These are phyloP conservation scores for Lasioglossum villosulum DNA, from an alignment of 2,888 invertebrate genomes.

Conservation along the genomic window DNA sequence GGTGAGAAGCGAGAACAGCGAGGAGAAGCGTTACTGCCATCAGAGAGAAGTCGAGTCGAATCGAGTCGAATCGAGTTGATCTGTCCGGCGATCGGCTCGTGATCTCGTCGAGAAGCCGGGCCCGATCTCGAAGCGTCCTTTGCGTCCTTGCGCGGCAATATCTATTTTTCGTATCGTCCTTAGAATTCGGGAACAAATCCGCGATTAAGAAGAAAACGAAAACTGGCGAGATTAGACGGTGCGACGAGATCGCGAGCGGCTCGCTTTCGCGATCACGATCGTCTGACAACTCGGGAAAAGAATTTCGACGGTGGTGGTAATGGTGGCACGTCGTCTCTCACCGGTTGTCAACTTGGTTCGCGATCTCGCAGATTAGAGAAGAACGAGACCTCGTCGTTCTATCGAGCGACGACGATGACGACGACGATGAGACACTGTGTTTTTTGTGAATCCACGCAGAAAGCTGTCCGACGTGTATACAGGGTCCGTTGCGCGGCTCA, in stretches of 20 bases:
- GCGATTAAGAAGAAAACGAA: slow-evolving; percentile 16
- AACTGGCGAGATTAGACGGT: background rate
- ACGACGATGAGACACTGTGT: background rate
- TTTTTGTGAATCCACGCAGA: background rate
- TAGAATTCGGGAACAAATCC: slow-evolving; percentile 34
- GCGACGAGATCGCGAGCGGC: slow-evolving; percentile 8
- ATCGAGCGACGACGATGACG: background rate
- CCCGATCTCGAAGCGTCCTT: slow-evolving; percentile 30
- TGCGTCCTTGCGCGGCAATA: slow-evolving; percentile 19
- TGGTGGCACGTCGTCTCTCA: background rate
- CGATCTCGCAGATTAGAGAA: background rate
- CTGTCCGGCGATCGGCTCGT: background rate
- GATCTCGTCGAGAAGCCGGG: slow-evolving; percentile 12
- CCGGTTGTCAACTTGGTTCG: background rate
- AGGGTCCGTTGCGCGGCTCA: background rate
- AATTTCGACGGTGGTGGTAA: background rate
- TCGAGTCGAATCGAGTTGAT: background rate
- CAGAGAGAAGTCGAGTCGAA: background rate
- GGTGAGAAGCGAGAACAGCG: slow-evolving; percentile 7
- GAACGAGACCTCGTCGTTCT: background rate
- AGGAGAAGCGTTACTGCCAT: slow-evolving; percentile 27
- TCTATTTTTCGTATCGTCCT: slow-evolving; percentile 48
- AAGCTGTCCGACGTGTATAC: background rate
- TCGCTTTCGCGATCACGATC: background rate
- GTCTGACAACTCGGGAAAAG: background rate